Evolutionary conservation across 2,888 invertebrate species (phyloP).

Genomic region (Synergus gifuensis): DNA sequence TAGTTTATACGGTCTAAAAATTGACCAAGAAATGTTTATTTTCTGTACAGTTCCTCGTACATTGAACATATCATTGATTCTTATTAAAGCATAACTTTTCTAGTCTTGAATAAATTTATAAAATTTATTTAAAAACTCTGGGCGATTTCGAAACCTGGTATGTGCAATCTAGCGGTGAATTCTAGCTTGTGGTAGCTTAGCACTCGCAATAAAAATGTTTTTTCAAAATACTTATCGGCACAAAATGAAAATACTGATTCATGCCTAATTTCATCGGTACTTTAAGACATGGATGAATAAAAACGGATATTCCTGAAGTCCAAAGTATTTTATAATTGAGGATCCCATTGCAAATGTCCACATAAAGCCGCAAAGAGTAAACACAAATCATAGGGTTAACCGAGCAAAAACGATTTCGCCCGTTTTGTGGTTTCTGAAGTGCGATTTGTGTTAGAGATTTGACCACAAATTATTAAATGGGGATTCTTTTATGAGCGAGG

Average conservation of each 20-base stretch:
- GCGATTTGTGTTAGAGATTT: conserved; percentile 2
- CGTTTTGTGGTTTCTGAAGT: conserved; percentile 13
- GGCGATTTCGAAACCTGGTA: not conserved
- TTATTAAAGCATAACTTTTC: not conserved
- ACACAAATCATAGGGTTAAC: conserved; percentile 27
- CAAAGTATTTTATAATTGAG: not conserved
- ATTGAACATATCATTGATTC: not conserved
- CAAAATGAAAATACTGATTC: conserved; percentile 4
- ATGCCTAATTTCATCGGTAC: not conserved
- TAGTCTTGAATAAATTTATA: no score
- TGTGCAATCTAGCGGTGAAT: not conserved
- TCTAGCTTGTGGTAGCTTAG: no score
- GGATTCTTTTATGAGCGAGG: not conserved
- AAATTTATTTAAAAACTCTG: not conserved
- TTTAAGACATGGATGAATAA: conserved; percentile 2
- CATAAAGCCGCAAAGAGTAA: not conserved
- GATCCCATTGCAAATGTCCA: not conserved
- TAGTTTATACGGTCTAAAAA: not conserved
- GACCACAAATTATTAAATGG: conserved; percentile 5
- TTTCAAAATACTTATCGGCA: not conserved
- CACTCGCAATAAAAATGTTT: conserved; percentile 2
- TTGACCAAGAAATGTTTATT: not conserved
- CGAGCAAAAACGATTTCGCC: not conserved
- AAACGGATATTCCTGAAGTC: not conserved
- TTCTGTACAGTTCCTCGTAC: not conserved